Evolutionary conservation across 2,888 invertebrate species (phyloP), one percentile per base, ranked within the genome.

Genomic region (Panopea generosa): DNA sequence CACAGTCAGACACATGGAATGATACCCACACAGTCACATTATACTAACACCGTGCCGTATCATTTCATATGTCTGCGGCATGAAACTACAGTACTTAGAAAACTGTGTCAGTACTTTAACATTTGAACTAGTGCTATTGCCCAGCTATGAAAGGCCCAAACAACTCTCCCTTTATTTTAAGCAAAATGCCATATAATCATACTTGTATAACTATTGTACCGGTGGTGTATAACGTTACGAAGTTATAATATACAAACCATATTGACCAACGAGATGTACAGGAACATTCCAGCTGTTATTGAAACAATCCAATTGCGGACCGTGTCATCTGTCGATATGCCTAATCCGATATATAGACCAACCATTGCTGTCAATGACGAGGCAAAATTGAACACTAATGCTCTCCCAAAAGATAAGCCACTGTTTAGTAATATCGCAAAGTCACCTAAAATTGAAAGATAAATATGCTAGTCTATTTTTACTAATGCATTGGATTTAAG

Each of bases 281-380:
- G 85, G 84, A 94, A 94, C 89, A 94, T 93, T 29, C 93, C 94
- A n/a, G 93, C 93, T 0, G 93, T 92, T 4, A 93, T 77, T 0
- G 93, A 91, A 71, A 93, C 91, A 20, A 93, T 92, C 93, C 93
- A 93, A 24, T 88, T 85, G 57, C 91, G 78, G 3, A 90, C 89
- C 0, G 61, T 70, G 1, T 83, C 84, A 20, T 86, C 80, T 1
- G 89, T 84, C 3, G 92, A 89, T 11, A 93, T 80, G 2, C 84
- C 84, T 18, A 93, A 86, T 2, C 93, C 92, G 27, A 93, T 79
- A 70, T 92, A 93, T 4, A 94, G 88, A 2, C 94, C 94, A 14
- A 90, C 72, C 78, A 93, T 93, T 6, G 93, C 93, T 2, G 93
- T 92, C 16, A 93, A 80, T 0, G 93, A 92, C 0, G 93, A 93